Conservation (phyloP, 2,113 vertebrate species). For the Bujurquina vittata region DNA sequence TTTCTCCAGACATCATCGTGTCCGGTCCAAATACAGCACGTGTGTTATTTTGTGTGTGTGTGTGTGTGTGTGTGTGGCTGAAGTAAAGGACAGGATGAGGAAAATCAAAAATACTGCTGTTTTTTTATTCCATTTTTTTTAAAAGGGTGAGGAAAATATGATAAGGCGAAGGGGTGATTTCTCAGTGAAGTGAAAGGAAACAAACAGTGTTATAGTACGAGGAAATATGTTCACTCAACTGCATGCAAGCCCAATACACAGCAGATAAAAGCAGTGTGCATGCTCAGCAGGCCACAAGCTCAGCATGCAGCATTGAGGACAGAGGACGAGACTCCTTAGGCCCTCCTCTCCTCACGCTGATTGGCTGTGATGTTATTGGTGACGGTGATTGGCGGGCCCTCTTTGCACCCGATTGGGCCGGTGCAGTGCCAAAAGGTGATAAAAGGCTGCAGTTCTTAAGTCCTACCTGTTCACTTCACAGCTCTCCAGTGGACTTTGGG, state of each 20-base stretch:
- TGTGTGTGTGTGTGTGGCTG: neutral
- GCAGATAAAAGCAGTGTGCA: conserved; percentile 33
- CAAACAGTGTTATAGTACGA: neutral
- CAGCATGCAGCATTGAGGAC: conserved; percentile 71
- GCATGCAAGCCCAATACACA: conserved; percentile 43
- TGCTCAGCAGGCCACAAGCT: conserved; percentile 61
- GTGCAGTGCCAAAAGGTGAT: conserved; percentile 60
- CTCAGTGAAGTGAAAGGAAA: conserved; percentile 20
- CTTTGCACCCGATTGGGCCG: conserved; percentile 57
- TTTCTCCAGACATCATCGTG: neutral
- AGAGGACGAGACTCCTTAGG: conserved; percentile 44
- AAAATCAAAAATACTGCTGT: neutral
- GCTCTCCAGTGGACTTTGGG: conserved; percentile 79
- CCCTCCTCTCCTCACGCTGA: conserved; percentile 58
- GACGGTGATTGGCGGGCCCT: conserved; percentile 65
- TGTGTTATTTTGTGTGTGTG: conserved; percentile 7
- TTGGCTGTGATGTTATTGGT: conserved; percentile 67
- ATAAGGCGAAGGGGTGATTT: neutral
- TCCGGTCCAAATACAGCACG: neutral
- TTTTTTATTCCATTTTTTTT: neutral
- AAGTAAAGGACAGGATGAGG: neutral
- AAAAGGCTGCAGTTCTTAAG: conserved; percentile 57
- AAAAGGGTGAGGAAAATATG: conserved; percentile 8
- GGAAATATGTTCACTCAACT: conserved; percentile 18
- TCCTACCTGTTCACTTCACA: conserved; percentile 92